Percentiles rank a stretch among this genome's conserved stretches.
These are phyloP conservation scores for Leuciscus idus DNA, from an alignment of 2,113 vertebrate species.

Conservation along the genomic window DNA sequence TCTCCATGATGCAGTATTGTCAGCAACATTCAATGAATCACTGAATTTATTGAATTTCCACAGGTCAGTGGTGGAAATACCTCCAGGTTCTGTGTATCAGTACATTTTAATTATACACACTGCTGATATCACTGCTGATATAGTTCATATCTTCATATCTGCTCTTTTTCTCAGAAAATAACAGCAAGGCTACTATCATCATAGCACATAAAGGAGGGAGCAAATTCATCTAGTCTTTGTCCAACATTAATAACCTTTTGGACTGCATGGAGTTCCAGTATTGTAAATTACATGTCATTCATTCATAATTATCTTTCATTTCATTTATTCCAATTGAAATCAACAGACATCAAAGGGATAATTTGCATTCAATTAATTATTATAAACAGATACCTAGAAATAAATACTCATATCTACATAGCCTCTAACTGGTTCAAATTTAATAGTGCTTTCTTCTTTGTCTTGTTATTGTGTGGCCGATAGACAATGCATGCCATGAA, in stretches of 20 bases:
- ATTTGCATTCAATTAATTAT: neutral
- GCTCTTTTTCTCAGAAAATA: neutral
- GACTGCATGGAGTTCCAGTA: neutral
- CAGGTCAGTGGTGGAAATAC: slow-evolving; percentile 88
- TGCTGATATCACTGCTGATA: slow-evolving; percentile 40
- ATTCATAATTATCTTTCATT: slow-evolving; percentile 1
- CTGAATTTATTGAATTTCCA: slow-evolving; percentile 92
- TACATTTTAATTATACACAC: slow-evolving; percentile 75
- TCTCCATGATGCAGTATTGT: slow-evolving; percentile 89
- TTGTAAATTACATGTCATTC: slow-evolving; percentile 11
- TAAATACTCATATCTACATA: neutral
- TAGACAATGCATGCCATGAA: neutral
- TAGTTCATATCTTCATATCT: neutral
- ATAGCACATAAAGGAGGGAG: neutral
- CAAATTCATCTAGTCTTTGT: neutral
- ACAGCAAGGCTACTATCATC: neutral
- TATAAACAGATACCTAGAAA: neutral
- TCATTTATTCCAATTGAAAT: slow-evolving; percentile 12
- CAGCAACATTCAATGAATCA: slow-evolving; percentile 85
- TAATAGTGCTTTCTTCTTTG: neutral
- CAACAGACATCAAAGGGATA: slow-evolving; percentile 4
- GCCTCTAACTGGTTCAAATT: neutral
- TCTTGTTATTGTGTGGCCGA: slow-evolving; percentile 7
- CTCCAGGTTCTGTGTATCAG: slow-evolving; percentile 75
- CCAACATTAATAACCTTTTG: slow-evolving; percentile 7